Conservation (phyloP, 92 coral and sea anemone species). For the Siderastrea siderea region DNA sequence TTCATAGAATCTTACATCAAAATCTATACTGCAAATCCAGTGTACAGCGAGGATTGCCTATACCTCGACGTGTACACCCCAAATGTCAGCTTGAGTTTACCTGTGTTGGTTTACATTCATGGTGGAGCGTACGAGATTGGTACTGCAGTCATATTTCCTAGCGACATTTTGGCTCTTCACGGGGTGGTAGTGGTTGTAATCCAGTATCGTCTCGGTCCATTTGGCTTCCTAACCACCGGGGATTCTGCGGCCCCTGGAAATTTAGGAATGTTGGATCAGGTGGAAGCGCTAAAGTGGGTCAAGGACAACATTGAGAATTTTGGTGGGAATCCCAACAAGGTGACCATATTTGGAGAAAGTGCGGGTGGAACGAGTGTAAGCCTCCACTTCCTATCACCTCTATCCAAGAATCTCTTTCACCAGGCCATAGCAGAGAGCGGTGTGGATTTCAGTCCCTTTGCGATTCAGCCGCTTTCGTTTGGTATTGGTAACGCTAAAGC, state of each 20-base stretch:
- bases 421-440: conserved; percentile 27
- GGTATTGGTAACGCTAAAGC: conserved; percentile 37
- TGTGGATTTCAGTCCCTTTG: conserved; percentile 53
- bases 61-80: conserved; percentile 58
- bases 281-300: no score
- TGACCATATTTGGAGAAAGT: no score
- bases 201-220: no score
- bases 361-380: no score
- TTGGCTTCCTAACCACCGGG: no score
- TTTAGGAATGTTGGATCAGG: no score
- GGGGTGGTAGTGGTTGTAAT: no score
- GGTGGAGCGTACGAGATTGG: conserved; percentile 22
- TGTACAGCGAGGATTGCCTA: conserved; percentile 49
- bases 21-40: background rate
- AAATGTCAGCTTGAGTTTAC: conserved; percentile 5
- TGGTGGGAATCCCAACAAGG: no score
- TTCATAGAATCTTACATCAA: background rate
- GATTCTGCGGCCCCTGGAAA: no score
- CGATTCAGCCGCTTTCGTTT: conserved; percentile 24
- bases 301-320: no score
- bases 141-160: conserved; percentile 13
- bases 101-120: conserved; percentile 53
- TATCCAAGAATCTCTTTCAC: no score
- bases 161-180: background rate
- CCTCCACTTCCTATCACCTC: no score